Base-by-base conservation (phyloP, 2,797 vertebrate species). In the Gymnothorax reevesii region DNA sequence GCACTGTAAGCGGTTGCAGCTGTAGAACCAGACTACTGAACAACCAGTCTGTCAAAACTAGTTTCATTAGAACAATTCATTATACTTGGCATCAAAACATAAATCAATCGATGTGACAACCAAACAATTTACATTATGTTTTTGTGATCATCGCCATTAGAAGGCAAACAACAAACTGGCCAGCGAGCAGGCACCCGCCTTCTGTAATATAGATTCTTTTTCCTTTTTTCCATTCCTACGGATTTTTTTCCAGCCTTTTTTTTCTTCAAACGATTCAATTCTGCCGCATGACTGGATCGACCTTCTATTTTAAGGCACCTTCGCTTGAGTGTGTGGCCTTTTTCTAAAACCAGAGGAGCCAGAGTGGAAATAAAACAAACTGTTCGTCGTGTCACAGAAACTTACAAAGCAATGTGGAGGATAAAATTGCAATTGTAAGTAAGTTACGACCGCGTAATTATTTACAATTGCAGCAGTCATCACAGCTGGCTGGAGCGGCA, bases 401-500 rank as follows among this genome's bases (percentile, higher is more conserved):
- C 33, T 83, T 87, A 66, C 83, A 83, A 90, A 55, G 9, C 86
- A 90, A 88, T 88, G 84, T 87, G 80, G 84, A 33, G 77, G 62
- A 66, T 86, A 73, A 60, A 75, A 87, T 90, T 86, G 87, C 2
- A 20, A 20, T 84, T 79, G 84, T 54, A 82, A 83, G 88, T 90
- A 89, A 91, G 91, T 90, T 92, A 91, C 88, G 13, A 85, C 87
- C 87, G 92, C 87, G 90, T 88, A 88, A 87, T 93, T 92, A 89
- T 89, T 91, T 91, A 85, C 80, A 91, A 89, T 20, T 15, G 86
- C 85, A 89, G 75, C 22, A 25, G 22, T 82, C 64, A 84, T 90
- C 91, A 91, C 89, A 89, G 88, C 89, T 6, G 64, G 64, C 22
- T 22, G 25, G 9, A 64, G 62, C 62, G 4, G 22, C 17, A 64